phyloP scores from a whole-genome alignment of 2,797 vertebrate genomes.

The Pipistrellus kuhlii region DNA sequence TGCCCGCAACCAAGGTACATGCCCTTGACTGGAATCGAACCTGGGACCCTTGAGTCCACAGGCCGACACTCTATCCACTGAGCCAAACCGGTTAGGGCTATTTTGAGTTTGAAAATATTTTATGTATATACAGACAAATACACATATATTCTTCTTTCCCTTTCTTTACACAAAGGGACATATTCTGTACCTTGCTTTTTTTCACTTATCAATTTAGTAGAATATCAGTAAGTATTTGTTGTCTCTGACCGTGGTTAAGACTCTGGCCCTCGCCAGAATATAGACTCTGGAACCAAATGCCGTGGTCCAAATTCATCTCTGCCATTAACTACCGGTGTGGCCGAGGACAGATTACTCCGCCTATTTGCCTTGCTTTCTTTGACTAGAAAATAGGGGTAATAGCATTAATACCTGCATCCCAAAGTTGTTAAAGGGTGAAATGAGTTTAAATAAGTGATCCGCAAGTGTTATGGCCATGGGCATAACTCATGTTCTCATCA shows the following conservation, averaged over 20 bases:
- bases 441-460: neutral
- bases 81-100: too few species aligned
- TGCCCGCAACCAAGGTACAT: too few species aligned
- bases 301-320: neutral
- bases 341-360: neutral
- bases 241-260: neutral
- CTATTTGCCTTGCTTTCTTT: constrained; percentile 25
- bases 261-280: neutral
- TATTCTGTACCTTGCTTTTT: neutral
- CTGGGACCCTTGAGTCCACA: too few species aligned
- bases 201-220: neutral
- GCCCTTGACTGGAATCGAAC: too few species aligned
- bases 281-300: neutral
- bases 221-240: neutral
- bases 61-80: too few species aligned
- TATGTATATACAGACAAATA: neutral
- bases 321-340: neutral
- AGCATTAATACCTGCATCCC: neutral
- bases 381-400: neutral
- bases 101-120: constrained; percentile 43
- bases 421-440: neutral
- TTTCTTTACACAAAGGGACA: neutral
- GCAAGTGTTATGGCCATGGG: neutral
- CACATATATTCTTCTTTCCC: neutral
- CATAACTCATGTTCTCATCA: neutral